Evolutionary conservation across 2,888 invertebrate genomes (phyloP).

Genomic region (Drosophila hamatofila): DNA sequence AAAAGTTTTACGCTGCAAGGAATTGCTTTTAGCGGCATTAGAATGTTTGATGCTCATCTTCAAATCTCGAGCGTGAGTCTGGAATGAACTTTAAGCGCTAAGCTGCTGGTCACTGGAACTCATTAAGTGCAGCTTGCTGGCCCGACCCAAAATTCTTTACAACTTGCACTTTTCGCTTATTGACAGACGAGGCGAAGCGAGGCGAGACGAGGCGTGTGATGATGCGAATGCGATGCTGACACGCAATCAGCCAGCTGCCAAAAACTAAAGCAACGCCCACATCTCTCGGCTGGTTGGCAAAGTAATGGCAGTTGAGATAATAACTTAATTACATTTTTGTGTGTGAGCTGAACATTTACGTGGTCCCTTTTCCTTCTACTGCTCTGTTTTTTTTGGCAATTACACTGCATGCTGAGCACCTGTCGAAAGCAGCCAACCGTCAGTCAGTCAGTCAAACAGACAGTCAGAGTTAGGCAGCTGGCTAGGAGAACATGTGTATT

Average conservation of each 20-base stretch:
- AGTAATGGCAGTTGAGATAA: slow-evolving; percentile 60
- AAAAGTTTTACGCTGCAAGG: slow-evolving; percentile 69
- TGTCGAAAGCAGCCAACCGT: slow-evolving; percentile 54
- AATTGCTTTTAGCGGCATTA: slow-evolving; percentile 73
- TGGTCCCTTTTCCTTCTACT: not conserved
- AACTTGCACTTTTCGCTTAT: slow-evolving; percentile 36
- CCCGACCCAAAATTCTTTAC: slow-evolving; percentile 16
- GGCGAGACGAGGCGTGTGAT: too few species aligned
- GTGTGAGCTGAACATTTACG: slow-evolving; percentile 27
- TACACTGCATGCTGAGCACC: slow-evolving; percentile 65
- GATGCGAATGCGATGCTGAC: slow-evolving; percentile 60
- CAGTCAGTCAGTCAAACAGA: slow-evolving; percentile 29
- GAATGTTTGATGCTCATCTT: slow-evolving; percentile 22
- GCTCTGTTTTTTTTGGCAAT: slow-evolving; percentile 65
- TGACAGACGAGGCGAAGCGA: slow-evolving; percentile 1
- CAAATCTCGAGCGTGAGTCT: not conserved
- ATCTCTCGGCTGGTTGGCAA: not conserved
- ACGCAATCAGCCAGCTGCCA: slow-evolving; percentile 76
- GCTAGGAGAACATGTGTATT: slow-evolving; percentile 73
- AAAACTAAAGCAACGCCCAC: slow-evolving; percentile 45
- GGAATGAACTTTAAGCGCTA: not conserved
- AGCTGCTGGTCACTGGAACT: slow-evolving; percentile 17
- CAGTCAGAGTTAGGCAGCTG: slow-evolving; percentile 26
- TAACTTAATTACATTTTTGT: slow-evolving; percentile 78
- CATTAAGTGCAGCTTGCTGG: slow-evolving; percentile 39